Evolutionary conservation across 2,797 vertebrate species (phyloP), one percentile per base, ranked within the genome.

Genomic region (Erithacus rubecula): DNA sequence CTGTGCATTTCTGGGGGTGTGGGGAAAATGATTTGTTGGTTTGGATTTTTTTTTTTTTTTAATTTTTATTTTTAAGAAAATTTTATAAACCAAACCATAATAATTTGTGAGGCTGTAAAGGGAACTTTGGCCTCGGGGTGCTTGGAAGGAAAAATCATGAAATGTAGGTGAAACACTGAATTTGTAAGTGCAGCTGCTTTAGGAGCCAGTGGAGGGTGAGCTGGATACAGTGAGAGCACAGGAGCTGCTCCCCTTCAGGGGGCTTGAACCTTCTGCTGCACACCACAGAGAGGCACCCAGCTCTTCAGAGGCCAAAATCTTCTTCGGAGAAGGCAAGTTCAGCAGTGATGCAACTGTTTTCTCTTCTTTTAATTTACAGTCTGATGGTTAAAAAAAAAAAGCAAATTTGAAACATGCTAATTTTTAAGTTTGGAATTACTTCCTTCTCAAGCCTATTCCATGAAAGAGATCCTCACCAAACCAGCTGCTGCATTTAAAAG

Each of bases 161-260:
- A 79, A 41, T n/a, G 44, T 5, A n/a, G 29, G 58, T 53, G 81
- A 83, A 78, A 87, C 36, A 34, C 53, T 83, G 74, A 23, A 26
- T 70, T 91, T 71, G 47, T 69, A 68, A 77, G n/a, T 56, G 59
- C 74, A 90, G 83, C 80, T 94, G 78, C 75, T 71, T 60, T 46
- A 52, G 67, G 81, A 91, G 47, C 24, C 83, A 27, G 52, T 0
- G 27, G 20, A 72, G 41, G 46, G 47, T 52, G 87, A 81, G 49
- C 7, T 74, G 68, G 49, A 16, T 59, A 56, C 75, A 32, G 14
- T 18, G 56, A 39, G 26, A 37, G 2, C 4, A 1, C 4, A 5
- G 68, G 55, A 69, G 26, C 84, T 89, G 71, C 60, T 82, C 27
- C 46, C 12, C 12, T 32, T 47, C 44, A 26, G 10, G 4, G 39